Conservation (phyloP, 2,113 vertebrate species). For the Burhinus oedicnemus region DNA sequence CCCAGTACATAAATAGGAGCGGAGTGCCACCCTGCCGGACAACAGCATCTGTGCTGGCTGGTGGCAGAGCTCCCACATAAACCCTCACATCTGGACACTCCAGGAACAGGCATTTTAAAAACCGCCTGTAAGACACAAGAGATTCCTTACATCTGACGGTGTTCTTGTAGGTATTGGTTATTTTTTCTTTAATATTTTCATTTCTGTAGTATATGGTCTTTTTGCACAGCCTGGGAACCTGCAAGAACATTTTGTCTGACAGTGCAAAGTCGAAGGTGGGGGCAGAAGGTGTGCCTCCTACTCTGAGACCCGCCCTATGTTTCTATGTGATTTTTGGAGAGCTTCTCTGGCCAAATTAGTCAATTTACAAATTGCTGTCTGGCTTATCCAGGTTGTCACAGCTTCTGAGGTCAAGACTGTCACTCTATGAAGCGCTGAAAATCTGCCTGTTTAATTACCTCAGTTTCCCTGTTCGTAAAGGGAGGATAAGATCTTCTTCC, state of each 20-base stretch:
- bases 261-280: neutral
- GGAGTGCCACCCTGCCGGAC: neutral
- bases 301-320: neutral
- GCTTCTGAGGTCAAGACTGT: neutral
- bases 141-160: neutral
- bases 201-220: neutral
- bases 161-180: neutral
- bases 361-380: neutral
- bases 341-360: neutral
- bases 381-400: neutral
- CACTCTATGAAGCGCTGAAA: neutral
- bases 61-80: neutral
- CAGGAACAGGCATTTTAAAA: neutral
- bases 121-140: neutral
- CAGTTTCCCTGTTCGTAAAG: neutral
- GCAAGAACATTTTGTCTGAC: neutral
- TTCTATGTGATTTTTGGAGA: neutral
- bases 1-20: neutral
- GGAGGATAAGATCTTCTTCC: neutral
- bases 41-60: neutral
- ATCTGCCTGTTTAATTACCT: conserved; percentile 21
- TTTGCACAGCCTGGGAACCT: neutral
- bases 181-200: neutral
- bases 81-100: neutral
- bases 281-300: neutral